A percentile compares a stretch with the other conserved stretches of the same genome.
Conservation (phyloP, 2,797 vertebrate genomes). For the Myotis daubentonii region DNA sequence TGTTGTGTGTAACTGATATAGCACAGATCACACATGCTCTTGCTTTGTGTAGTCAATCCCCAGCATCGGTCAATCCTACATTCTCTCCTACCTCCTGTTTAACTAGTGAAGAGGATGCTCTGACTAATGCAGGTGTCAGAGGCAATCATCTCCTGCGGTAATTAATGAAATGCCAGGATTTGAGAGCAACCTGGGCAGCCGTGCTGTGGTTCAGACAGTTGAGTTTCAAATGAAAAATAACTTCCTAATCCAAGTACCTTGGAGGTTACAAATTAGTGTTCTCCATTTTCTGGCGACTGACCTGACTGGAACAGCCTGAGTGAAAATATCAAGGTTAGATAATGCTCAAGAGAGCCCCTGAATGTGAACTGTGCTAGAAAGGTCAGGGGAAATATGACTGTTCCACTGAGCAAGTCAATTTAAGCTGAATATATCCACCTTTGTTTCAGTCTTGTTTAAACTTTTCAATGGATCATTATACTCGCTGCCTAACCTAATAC, state of each 20-base stretch:
- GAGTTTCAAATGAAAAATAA: constrained; percentile 65
- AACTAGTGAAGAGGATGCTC: constrained; percentile 41
- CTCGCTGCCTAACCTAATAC: constrained; percentile 31
- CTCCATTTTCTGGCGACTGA: constrained; percentile 30
- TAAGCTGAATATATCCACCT: constrained; percentile 48
- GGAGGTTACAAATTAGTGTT: constrained; percentile 51
- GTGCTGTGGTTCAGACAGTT: constrained; percentile 50
- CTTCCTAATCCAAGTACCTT: constrained; percentile 17
- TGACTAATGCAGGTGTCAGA: constrained; percentile 32
- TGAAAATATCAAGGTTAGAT: constrained; percentile 44
- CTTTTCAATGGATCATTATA: constrained; percentile 59
- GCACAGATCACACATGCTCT: neutral
- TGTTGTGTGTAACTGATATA: neutral
- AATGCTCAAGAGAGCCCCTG: constrained; percentile 37
- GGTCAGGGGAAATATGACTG: constrained; percentile 41
- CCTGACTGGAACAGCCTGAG: neutral
- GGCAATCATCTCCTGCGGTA: neutral
- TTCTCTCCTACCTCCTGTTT: neutral
- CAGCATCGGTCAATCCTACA: neutral
- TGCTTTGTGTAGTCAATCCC: neutral
- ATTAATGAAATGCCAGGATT: constrained; percentile 57
- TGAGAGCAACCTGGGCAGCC: constrained; percentile 48
- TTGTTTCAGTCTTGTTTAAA: constrained; percentile 66
- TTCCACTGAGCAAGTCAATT: constrained; percentile 56
- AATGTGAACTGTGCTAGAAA: constrained; percentile 45